Evolutionary conservation across 53 echinoderm and acorn worm genomes (phyloP).

Genomic region (Echinometra lucunter): DNA sequence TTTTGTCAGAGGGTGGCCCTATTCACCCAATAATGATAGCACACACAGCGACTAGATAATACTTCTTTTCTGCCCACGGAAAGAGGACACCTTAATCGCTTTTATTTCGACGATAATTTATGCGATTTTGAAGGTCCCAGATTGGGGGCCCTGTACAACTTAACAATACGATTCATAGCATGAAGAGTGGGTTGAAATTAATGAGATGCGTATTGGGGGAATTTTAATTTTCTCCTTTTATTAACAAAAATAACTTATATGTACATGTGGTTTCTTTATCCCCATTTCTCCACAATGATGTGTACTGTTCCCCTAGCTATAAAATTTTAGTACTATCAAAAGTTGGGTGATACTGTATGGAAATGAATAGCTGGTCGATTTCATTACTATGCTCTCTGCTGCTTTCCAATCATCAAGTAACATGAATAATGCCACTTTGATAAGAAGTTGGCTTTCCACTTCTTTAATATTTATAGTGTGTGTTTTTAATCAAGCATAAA

Average conservation of each 20-base stretch:
- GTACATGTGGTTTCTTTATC: background rate
- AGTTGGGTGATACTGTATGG: background rate
- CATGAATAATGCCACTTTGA: too few relatives aligned
- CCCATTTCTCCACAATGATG: background rate
- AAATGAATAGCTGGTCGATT: background rate
- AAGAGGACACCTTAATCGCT: background rate
- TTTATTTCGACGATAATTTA: constrained; percentile 33
- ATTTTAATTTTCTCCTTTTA: background rate
- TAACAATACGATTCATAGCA: background rate
- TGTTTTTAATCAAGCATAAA: too few relatives aligned
- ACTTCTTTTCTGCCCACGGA: constrained; percentile 24
- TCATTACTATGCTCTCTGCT: too few relatives aligned
- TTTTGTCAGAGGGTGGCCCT: constrained; percentile 21
- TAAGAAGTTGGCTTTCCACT: too few relatives aligned
- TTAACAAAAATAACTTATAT: background rate
- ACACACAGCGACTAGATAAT: constrained; percentile 26
- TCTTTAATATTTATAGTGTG: too few relatives aligned
- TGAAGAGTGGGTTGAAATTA: background rate
- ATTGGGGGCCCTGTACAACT: background rate
- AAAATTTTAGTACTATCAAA: too few relatives aligned
- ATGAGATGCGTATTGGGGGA: background rate
- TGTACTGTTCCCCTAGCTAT: too few relatives aligned
- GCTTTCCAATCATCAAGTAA: too few relatives aligned
- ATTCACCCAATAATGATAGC: constrained; percentile 30
- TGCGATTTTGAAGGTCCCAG: constrained; percentile 55